These are phyloP conservation scores for Panthera tigris DNA, from an alignment of 2,113 vertebrate species.

Conservation along the genomic window DNA sequence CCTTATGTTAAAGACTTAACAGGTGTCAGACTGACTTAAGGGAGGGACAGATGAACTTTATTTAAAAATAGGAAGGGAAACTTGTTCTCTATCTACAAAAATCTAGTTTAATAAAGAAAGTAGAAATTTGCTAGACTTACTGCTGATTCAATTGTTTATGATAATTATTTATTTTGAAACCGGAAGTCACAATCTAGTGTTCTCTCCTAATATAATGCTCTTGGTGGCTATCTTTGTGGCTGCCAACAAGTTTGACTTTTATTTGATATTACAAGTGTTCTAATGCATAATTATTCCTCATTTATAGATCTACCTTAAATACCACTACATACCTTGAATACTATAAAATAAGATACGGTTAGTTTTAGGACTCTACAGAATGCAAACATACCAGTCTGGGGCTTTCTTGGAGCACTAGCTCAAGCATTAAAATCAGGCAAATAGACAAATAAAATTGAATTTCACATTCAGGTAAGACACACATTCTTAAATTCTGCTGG, in stretches of 20 bases:
- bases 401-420: neutral
- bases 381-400: neutral
- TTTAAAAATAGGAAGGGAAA: neutral
- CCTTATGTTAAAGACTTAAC: neutral
- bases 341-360: neutral
- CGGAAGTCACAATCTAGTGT: neutral
- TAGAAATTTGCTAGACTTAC: neutral
- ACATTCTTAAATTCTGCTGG: neutral
- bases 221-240: neutral
- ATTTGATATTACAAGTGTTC: neutral
- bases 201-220: too few species aligned
- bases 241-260: neutral
- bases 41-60: neutral
- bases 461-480: neutral
- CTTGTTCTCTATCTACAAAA: neutral
- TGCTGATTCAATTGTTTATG: neutral
- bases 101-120: neutral
- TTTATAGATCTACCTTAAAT: neutral
- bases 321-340: neutral
- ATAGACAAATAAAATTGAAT: neutral
- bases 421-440: neutral
- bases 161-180: neutral
- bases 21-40: neutral
- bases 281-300: neutral
- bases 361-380: neutral